Evolutionary conservation across 2,888 invertebrate species (phyloP), one percentile per base, ranked within the genome.

Genomic region (Ditula angustiorana): DNA sequence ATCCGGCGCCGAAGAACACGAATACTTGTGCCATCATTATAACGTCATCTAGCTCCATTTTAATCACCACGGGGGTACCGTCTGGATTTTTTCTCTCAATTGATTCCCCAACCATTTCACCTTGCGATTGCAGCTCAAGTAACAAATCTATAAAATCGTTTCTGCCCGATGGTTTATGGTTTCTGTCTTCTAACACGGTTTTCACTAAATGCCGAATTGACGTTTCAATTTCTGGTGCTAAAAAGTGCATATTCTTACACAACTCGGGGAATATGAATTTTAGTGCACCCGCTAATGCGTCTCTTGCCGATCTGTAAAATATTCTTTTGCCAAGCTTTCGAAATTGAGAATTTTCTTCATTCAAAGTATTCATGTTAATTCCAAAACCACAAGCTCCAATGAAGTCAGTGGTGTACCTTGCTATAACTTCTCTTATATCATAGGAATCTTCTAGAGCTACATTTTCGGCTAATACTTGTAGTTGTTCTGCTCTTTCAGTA

Each of bases 1-100:
- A 93, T 5, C 94, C 94, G 61, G 93, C 94, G 16, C 86, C 92
- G 49, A 92, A 92, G 69, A 92, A 92, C 4, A 90, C 85, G 71
- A 92, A 91, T 0, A 86, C 85, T 80, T 91, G 92, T 2, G 92
- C 89, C 10, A 83, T 83, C 77, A 92, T 78, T 55, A 90, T 67
- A 49, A 80, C 61, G 52, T 89, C 87, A 62, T 78, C 83, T 61
- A 90, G 67, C 76, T 89, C 87, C 53, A 88, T 61, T 60, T 85
- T 82, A 0, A 88, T 76, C 7, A 77, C 75, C 75, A 84, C 83
- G 1, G 88, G 79, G 16, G 81, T 70, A 1, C 90, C 90, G 70
- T 91, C 82, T 0, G 74, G 33, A 61, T 86, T 80, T 61, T 77
- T 87, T 1, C 63, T 66, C 71, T 88, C 87, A 46, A 91, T 80